These are phyloP conservation scores for Brachystomella parvula DNA, from an alignment of 1,140 invertebrate species.

Conservation along the genomic window DNA sequence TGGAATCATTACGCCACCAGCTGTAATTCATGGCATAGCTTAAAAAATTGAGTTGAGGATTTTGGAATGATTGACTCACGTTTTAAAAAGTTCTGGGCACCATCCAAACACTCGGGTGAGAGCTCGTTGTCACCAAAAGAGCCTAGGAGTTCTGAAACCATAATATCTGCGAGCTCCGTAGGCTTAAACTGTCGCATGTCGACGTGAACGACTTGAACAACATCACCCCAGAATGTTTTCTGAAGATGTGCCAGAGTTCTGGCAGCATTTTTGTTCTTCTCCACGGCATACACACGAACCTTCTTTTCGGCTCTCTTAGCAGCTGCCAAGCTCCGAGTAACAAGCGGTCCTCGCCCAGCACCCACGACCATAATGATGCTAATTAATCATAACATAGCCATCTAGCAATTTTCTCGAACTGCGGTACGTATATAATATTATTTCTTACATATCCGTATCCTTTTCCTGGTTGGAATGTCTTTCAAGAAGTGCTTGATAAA, in stretches of 20 bases:
- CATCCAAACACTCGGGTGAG: constrained; percentile 96
- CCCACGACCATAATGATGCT: constrained; percentile 83
- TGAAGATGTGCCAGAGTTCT: constrained; percentile 75
- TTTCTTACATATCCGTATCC: neutral
- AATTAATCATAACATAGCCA: constrained; percentile 14
- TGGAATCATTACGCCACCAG: constrained; percentile 87
- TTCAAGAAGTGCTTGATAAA: constrained; percentile 62
- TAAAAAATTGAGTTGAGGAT: neutral
- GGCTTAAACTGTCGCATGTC: constrained; percentile 87
- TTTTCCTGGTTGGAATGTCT: constrained; percentile 43
- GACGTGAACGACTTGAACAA: constrained; percentile 64
- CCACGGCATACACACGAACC: constrained; percentile 83
- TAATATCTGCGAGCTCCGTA: constrained; percentile 79
- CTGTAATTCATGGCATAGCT: constrained; percentile 42
- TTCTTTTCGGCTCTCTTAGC: constrained; percentile 56
- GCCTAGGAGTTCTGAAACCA: constrained; percentile 92
- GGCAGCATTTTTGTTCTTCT: constrained; percentile 96
- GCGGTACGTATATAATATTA: no score
- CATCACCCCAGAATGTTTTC: constrained; percentile 70
- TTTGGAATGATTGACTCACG: constrained; percentile 44
- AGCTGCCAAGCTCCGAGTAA: constrained; percentile 73
- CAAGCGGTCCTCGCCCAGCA: constrained; percentile 89
- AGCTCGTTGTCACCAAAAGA: constrained; percentile 99
- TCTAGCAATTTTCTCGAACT: neutral
- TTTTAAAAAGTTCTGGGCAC: constrained; percentile 80